Evolutionary conservation across 2,797 vertebrate genomes (phyloP).

Genomic region (Muscicapa striata): DNA sequence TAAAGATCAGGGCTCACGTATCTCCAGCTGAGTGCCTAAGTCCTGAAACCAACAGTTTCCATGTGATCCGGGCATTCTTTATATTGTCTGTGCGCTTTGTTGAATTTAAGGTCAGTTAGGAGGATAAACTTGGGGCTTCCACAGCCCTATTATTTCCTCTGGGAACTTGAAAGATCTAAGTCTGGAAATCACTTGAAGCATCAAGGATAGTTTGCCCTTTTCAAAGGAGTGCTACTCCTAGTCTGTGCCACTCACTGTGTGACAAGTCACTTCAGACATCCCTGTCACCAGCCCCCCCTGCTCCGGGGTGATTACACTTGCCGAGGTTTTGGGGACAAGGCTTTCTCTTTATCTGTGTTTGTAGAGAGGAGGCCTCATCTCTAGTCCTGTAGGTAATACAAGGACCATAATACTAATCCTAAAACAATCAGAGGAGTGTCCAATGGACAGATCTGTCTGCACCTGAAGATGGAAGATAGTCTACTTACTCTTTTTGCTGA

Average conservation of each 20-base stretch:
- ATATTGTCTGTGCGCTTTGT: constrained; percentile 43
- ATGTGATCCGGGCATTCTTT: constrained; percentile 58
- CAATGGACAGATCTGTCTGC: constrained; percentile 9
- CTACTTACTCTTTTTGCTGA: background rate
- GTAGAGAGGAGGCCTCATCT: constrained; percentile 39
- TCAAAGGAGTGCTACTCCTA: constrained; percentile 11
- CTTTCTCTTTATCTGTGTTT: constrained; percentile 40
- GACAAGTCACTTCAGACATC: constrained; percentile 51
- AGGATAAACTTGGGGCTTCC: constrained; percentile 61
- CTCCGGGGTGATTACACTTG: background rate
- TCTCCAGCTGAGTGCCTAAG: constrained; percentile 62
- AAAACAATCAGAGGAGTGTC: constrained; percentile 35
- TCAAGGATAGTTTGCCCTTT: constrained; percentile 41
- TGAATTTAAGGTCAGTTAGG: constrained; percentile 66
- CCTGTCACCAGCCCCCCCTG: background rate
- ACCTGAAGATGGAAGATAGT: background rate
- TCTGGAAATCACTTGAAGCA: constrained; percentile 56
- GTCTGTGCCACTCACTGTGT: constrained; percentile 18
- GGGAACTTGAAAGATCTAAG: constrained; percentile 55
- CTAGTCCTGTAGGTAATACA: constrained; percentile 39
- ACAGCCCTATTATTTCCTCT: constrained; percentile 28
- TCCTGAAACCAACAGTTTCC: constrained; percentile 55
- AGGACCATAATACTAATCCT: constrained; percentile 61
- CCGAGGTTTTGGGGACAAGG: constrained; percentile 22
- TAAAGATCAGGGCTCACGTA: constrained; percentile 60